Evolutionary conservation across 2,113 vertebrate species (phyloP).

Genomic region (Tenebrosternarchus preto): DNA sequence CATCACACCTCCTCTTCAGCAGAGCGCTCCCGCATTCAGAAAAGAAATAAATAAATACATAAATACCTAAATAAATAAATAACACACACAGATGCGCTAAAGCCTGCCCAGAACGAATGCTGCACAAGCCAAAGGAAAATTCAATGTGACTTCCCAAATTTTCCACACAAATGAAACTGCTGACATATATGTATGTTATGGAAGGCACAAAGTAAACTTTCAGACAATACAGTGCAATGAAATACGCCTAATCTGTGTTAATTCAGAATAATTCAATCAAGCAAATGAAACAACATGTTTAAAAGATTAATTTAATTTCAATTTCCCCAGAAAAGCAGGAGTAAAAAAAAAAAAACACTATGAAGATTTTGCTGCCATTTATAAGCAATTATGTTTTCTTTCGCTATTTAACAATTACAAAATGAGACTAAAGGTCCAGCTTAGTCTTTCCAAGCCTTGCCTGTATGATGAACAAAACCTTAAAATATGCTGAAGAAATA

Average conservation of each 20-base stretch:
- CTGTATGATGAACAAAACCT: too few species aligned
- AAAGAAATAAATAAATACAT: conserved; percentile 47
- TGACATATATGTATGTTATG: conserved; percentile 7
- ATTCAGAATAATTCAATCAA: neutral
- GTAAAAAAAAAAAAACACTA: neutral
- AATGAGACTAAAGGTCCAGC: too few species aligned
- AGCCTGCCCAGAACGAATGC: conserved; percentile 4
- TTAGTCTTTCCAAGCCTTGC: too few species aligned
- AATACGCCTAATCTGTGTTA: neutral
- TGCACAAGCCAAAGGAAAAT: conserved; percentile 38
- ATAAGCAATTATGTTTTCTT: too few species aligned
- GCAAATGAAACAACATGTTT: neutral
- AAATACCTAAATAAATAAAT: conserved; percentile 42
- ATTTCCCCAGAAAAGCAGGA: neutral
- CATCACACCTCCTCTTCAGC: too few species aligned
- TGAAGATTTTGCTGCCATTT: too few species aligned
- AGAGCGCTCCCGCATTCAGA: conserved; percentile 46
- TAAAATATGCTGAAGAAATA: too few species aligned
- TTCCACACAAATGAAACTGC: conserved; percentile 17
- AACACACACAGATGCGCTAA: conserved; percentile 28
- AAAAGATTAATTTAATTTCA: neutral
- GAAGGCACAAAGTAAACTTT: conserved; percentile 11
- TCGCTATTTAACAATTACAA: too few species aligned
- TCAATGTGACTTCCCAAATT: conserved; percentile 47
- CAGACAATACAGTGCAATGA: conserved; percentile 9